Evolutionary conservation across 2,888 invertebrate species (phyloP).

Genomic region (Cataglyphis albicans): DNA sequence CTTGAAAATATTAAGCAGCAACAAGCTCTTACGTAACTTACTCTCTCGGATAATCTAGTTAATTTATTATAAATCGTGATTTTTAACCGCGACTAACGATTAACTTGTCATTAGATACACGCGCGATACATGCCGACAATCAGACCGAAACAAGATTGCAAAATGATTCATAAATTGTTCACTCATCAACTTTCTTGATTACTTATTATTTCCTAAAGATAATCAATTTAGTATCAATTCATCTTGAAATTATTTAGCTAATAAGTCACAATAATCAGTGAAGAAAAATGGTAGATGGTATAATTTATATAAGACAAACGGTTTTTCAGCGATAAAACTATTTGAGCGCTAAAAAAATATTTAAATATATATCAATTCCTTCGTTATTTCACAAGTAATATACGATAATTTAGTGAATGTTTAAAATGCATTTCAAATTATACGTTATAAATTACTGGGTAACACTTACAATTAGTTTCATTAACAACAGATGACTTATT

Average conservation of each 20-base stretch:
- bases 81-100: conserved; percentile 20
- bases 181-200: conserved; percentile 39
- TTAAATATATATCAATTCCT: not conserved
- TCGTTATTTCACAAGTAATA: not conserved
- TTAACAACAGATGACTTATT: conserved; percentile 7
- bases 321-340: not conserved
- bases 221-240: conserved; percentile 23
- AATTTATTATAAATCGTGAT: conserved; percentile 16
- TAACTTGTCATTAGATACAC: conserved; percentile 25
- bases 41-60: not conserved
- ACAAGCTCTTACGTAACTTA: conserved; percentile 1
- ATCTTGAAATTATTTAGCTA: not conserved
- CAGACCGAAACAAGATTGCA: conserved; percentile 43
- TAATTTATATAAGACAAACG: not conserved
- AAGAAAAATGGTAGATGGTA: not conserved
- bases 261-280: conserved; percentile 2
- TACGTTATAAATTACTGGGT: not conserved
- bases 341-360: not conserved
- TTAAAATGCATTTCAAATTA: not conserved
- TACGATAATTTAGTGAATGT: not conserved
- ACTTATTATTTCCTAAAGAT: not conserved
- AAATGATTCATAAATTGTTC: conserved; percentile 28
- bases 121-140: not conserved
- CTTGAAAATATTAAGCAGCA: conserved; percentile 16
- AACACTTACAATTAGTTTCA: not conserved